Evolutionary conservation across 1,140 invertebrate species (phyloP).

Genomic region (Aphelinus certus): DNA sequence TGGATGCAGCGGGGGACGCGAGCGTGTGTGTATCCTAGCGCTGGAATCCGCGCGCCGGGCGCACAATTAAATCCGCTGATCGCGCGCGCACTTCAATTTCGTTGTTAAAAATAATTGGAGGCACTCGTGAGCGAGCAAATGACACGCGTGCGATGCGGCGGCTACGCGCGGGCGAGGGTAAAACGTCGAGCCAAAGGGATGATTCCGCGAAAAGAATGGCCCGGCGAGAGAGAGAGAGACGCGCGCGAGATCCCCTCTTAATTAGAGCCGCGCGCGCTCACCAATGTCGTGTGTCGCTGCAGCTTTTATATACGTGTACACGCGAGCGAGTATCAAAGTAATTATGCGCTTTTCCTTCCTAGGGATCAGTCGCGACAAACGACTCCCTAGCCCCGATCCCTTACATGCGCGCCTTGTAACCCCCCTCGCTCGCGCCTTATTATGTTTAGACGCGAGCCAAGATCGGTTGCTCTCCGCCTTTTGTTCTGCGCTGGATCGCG

Average conservation of each 20-base stretch:
- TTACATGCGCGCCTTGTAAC: too few relatives aligned
- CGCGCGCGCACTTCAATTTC: slow-evolving; percentile 52
- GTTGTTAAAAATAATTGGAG: slow-evolving; percentile 55
- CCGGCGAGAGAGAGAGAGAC: neutral
- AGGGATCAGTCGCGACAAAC: neutral
- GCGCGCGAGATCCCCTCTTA: slow-evolving; percentile 26
- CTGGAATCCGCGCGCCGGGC: slow-evolving; percentile 21
- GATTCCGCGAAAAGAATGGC: neutral
- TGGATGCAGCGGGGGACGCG: neutral
- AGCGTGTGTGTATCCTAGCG: slow-evolving; percentile 11
- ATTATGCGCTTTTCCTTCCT: slow-evolving; percentile 23
- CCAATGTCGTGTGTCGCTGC: neutral
- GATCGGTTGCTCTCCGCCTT: too few relatives aligned
- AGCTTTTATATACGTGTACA: slow-evolving; percentile 15
- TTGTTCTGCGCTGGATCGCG: too few relatives aligned
- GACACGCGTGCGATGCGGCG: slow-evolving; percentile 27
- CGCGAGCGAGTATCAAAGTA: neutral
- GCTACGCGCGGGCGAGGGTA: neutral
- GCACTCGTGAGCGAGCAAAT: slow-evolving; percentile 28
- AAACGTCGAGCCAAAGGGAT: neutral
- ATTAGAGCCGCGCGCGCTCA: slow-evolving; percentile 19
- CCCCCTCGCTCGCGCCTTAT: too few relatives aligned
- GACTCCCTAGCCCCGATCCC: too few relatives aligned
- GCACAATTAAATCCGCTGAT: slow-evolving; percentile 61
- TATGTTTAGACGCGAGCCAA: too few relatives aligned